These are phyloP conservation scores for Pasiphila rectangulata DNA, from an alignment of 2,888 invertebrate species.

Conservation along the genomic window DNA sequence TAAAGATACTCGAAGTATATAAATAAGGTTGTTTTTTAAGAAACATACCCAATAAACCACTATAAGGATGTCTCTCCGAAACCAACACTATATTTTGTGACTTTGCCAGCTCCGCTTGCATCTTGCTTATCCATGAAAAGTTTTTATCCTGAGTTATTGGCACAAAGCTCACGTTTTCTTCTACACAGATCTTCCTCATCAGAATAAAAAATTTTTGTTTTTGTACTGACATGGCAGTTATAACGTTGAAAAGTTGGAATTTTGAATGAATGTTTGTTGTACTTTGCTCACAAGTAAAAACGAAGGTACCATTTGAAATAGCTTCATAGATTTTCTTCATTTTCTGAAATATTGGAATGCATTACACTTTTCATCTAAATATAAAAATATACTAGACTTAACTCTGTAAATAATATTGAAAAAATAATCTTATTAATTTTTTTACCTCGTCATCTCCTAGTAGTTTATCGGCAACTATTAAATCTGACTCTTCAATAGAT, in stretches of 20 bases:
- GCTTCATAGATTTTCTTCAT: conserved; percentile 37
- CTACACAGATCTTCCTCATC: conserved; percentile 39
- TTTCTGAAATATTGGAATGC: too few relatives aligned
- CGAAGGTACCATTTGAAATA: conserved; percentile 41
- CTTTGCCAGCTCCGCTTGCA: conserved; percentile 44
- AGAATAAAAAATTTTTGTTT: conserved; percentile 44
- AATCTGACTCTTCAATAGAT: conserved; percentile 31
- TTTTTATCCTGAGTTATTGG: conserved; percentile 44
- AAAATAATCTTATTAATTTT: not conserved
- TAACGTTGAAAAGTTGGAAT: conserved; percentile 40
- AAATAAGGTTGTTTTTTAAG: too few relatives aligned
- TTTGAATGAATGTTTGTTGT: conserved; percentile 37
- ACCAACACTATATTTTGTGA: conserved; percentile 46
- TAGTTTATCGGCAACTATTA: conserved; percentile 46
- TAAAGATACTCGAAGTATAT: too few relatives aligned
- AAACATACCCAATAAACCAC: conserved; percentile 50
- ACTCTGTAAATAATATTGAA: not conserved
- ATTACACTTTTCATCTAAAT: not conserved
- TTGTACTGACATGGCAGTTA: conserved; percentile 47
- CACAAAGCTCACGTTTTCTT: conserved; percentile 38
- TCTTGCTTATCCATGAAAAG: conserved; percentile 48
- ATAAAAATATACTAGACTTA: not conserved
- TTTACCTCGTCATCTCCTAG: conserved; percentile 45
- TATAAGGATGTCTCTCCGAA: conserved; percentile 49
- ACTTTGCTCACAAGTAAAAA: conserved; percentile 45